phyloP scores from a whole-genome alignment of 53 echinoderm and acorn worm species.

The Antedon mediterranea region DNA sequence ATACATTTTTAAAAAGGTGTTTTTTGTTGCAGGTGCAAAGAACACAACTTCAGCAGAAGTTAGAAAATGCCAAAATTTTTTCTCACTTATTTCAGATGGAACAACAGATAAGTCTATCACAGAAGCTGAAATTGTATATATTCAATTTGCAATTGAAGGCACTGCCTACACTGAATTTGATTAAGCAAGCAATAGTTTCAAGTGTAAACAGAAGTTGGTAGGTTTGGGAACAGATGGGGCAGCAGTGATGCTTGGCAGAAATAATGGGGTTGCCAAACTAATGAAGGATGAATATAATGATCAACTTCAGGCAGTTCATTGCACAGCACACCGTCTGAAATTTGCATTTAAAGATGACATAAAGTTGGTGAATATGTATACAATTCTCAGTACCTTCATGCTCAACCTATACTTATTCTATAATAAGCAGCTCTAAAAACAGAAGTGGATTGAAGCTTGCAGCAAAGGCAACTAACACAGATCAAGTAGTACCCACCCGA shows the following conservation, averaged over 20 bases:
- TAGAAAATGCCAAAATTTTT: constrained; percentile 17
- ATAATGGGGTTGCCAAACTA: background rate
- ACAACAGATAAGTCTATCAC: constrained; percentile 21
- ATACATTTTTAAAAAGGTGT: background rate
- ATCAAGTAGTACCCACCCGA: constrained; percentile 7
- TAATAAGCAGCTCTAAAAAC: constrained; percentile 4
- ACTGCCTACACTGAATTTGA: background rate
- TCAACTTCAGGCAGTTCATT: constrained; percentile 6
- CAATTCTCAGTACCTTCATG: background rate
- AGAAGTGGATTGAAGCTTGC: background rate
- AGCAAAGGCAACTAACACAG: background rate
- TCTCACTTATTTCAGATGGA: constrained; percentile 36
- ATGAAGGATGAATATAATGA: background rate
- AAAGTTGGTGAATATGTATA: background rate
- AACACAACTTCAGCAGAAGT: constrained; percentile 5
- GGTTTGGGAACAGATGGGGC: no score
- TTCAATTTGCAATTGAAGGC: no score
- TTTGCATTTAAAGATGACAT: constrained; percentile 9
- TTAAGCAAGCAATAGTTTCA: background rate
- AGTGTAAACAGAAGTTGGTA: no score
- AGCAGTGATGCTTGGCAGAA: background rate
- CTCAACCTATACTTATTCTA: constrained; percentile 5
- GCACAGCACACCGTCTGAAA: constrained; percentile 10
- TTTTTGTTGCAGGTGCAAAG: constrained; percentile 16
- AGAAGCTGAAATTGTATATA: constrained; percentile 11